Percentiles rank a stretch among this genome's conserved stretches.
Evolutionary conservation across 2,888 invertebrate species (phyloP).

Genomic region (Pollenia labialis): DNA sequence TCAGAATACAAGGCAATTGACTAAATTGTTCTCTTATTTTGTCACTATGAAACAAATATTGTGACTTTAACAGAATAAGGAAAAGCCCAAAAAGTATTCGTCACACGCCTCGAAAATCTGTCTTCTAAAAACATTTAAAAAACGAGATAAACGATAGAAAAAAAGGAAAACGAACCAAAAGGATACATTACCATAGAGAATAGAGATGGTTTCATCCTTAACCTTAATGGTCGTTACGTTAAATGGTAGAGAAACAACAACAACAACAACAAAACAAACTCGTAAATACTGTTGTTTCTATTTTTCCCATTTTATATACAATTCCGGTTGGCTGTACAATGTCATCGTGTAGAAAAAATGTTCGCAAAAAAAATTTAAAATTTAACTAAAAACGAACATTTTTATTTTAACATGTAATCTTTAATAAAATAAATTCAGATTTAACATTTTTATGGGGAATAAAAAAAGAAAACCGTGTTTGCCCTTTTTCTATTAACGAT

Average conservation of each 20-base stretch:
- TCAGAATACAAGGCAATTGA: no score
- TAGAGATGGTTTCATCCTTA: background rate
- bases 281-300: background rate
- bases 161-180: background rate
- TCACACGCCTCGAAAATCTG: no score
- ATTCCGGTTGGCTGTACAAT: background rate
- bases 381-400: background rate
- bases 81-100: no score
- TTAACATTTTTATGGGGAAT: background rate
- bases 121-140: background rate
- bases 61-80: no score
- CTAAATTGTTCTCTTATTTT: no score
- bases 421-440: background rate
- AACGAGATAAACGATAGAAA: background rate
- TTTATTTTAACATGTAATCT: background rate
- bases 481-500: no score
- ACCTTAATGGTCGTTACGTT: constrained; percentile 11
- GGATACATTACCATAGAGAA: background rate
- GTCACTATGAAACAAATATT: no score
- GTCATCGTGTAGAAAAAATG: background rate
- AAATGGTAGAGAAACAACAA: background rate
- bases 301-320: background rate
- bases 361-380: background rate
- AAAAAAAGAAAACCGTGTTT: no score
- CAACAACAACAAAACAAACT: background rate